Evolutionary conservation across 2,797 vertebrate genomes (phyloP), one percentile per base, ranked within the genome.

Genomic region (Ctenopoma kingsleyae): DNA sequence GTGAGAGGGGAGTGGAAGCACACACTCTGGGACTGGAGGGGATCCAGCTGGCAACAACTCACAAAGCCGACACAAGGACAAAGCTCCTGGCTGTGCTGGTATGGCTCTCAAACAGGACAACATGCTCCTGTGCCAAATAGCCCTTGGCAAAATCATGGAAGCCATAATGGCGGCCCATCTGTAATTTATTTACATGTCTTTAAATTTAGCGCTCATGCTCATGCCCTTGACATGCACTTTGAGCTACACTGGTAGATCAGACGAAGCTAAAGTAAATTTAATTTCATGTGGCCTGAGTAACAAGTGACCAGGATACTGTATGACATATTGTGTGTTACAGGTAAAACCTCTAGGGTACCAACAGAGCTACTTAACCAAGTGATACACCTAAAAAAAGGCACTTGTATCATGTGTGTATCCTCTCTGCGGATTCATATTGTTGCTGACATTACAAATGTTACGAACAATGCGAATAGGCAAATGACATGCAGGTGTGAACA

Each of bases 1-100:
- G 68, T 60, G 71, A 76, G 66, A 74, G 70, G 78, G 84, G 81
- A 83, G 83, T 84, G 87, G 84, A 87, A 81, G 80, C 78, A 73
- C 82, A 86, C 81, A 89, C 83, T 85, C 75, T 82, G 83, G 85
- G 80, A 76, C 83, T 90, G 89, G 88, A 82, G 8, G 51, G 40
- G 67, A 69, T 92, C 91, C 91, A 92, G 89, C 79, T 92, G 91
- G 91, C 89, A 83, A 41, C 53, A 59, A 41, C 83, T 87, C 81
- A 69, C 82, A 82, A 78, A 87, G 85, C 88, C 81, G 58, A 84
- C 88, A 87, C 87, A 84, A 90, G 91, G 83, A 90, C 88, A 91
- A 86, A 86, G 85, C 85, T 87, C 81, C 85, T 84, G 87, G 81
- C 84, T 81, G 82, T 74, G 90, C 78, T 80, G 84, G 84, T 87